phyloP scores from a whole-genome alignment of 2,113 vertebrate genomes.

The Oryzias javanicus region DNA sequence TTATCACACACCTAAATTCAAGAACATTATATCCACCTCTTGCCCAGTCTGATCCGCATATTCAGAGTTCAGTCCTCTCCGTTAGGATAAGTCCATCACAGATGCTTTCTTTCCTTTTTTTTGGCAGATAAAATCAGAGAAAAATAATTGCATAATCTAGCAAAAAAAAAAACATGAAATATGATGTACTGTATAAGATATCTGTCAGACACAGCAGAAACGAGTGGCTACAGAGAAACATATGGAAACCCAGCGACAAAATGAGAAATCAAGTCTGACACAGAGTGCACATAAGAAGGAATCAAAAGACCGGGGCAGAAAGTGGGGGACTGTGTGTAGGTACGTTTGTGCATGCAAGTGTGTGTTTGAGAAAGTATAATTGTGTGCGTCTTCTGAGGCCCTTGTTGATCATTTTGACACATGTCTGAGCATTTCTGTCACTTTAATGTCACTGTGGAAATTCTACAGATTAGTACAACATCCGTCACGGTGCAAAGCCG shows the following conservation, averaged over 20 bases:
- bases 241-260: slow-evolving; percentile 56
- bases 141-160: slow-evolving; percentile 1
- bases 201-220: slow-evolving; percentile 58
- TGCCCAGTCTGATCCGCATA: too few relatives aligned
- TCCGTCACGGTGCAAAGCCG: slow-evolving; percentile 68
- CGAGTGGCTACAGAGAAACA: slow-evolving; percentile 48
- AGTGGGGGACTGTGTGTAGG: slow-evolving; percentile 15
- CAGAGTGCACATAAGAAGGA: slow-evolving; percentile 68
- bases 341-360: slow-evolving; percentile 1
- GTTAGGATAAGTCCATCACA: too few relatives aligned
- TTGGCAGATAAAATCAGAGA: too few relatives aligned
- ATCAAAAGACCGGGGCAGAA: slow-evolving; percentile 62
- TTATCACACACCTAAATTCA: too few relatives aligned
- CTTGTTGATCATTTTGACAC: slow-evolving; percentile 77
- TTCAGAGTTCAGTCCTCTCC: too few relatives aligned
- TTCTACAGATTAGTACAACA: slow-evolving; percentile 76
- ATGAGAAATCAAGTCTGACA: slow-evolving; percentile 66
- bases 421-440: slow-evolving; percentile 77
- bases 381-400: slow-evolving; percentile 59
- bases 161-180: slow-evolving; percentile 19
- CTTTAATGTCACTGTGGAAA: slow-evolving; percentile 79
- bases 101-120: too few relatives aligned
- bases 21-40: too few relatives aligned
- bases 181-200: slow-evolving; percentile 51
- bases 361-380: slow-evolving; percentile 19